Evolutionary conservation across 2,888 invertebrate genomes (phyloP).

Genomic region (Periphyllus acericola): DNA sequence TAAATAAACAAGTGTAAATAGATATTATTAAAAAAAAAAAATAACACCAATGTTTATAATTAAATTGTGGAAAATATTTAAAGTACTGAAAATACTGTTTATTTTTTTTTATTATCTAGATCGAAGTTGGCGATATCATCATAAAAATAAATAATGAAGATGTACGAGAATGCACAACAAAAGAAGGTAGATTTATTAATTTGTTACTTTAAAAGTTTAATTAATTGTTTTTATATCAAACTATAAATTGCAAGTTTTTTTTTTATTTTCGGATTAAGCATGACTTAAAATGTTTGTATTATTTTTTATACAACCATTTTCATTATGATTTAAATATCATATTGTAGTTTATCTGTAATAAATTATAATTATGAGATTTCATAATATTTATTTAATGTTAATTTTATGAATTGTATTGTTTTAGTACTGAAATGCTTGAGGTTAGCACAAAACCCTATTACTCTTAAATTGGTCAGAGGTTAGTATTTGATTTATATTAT

Average conservation of each 20-base stretch:
- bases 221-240: not conserved
- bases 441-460: slow-evolving; percentile 89
- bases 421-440: slow-evolving; percentile 93
- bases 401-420: slow-evolving; percentile 68
- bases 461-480: slow-evolving; percentile 91
- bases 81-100: not conserved
- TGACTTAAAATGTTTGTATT: not conserved
- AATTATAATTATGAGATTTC: not conserved
- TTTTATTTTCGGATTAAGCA: not conserved
- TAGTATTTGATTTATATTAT: slow-evolving; percentile 68
- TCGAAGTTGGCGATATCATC: slow-evolving; percentile 93
- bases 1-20: not conserved
- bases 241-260: not conserved
- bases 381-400: not conserved
- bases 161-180: slow-evolving; percentile 90
- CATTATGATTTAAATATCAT: not conserved
- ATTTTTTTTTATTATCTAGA: slow-evolving; percentile 70
- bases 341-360: not conserved
- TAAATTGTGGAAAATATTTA: not conserved
- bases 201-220: slow-evolving; percentile 1
- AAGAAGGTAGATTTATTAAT: slow-evolving; percentile 77
- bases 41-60: not conserved
- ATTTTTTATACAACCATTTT: not conserved
- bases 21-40: not conserved
- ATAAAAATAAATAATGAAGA: slow-evolving; percentile 93